A percentile compares a stretch with the other conserved stretches of the same genome.
Conservation (phyloP, 1,140 invertebrate genomes). For the Anthonomus grandis region DNA sequence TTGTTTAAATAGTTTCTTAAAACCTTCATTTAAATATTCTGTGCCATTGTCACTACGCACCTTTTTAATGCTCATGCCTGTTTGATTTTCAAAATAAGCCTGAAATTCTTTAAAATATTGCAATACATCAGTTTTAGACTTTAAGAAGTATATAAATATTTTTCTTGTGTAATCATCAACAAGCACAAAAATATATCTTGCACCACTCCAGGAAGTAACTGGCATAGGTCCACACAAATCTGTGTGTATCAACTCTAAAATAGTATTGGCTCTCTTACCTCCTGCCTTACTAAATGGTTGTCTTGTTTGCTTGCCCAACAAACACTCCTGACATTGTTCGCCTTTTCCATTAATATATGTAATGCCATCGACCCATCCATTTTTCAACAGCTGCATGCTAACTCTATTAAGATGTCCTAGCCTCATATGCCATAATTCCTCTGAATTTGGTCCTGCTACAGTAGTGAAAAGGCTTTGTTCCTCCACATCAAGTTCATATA, state of each 20-base stretch:
- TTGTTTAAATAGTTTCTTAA: constrained; percentile 31
- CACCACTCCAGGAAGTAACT: constrained; percentile 26
- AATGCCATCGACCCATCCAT: constrained; percentile 19
- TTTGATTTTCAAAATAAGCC: constrained; percentile 44
- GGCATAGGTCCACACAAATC: constrained; percentile 27
- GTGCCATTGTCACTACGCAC: constrained; percentile 38
- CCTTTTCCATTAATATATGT: not conserved
- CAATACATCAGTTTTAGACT: constrained; percentile 38
- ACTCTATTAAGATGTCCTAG: constrained; percentile 26
- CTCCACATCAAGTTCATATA: constrained; percentile 21
- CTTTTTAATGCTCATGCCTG: constrained; percentile 34
- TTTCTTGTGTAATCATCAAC: constrained; percentile 47
- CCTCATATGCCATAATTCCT: constrained; percentile 26
- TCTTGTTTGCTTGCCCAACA: constrained; percentile 28
- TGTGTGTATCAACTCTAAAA: constrained; percentile 26
- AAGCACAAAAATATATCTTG: constrained; percentile 46
- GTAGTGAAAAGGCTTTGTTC: constrained; percentile 1
- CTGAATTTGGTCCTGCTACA: not conserved
- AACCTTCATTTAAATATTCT: constrained; percentile 40
- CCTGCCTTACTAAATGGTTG: constrained; percentile 17
- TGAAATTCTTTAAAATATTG: constrained; percentile 33
- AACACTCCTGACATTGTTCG: constrained; percentile 21
- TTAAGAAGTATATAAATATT: constrained; percentile 38
- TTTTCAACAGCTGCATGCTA: constrained; percentile 21
- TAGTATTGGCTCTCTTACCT: constrained; percentile 15